Evolutionary conservation across 1,140 invertebrate genomes (phyloP), one percentile per base, ranked within the genome.

Genomic region (Anthonomus grandis): DNA sequence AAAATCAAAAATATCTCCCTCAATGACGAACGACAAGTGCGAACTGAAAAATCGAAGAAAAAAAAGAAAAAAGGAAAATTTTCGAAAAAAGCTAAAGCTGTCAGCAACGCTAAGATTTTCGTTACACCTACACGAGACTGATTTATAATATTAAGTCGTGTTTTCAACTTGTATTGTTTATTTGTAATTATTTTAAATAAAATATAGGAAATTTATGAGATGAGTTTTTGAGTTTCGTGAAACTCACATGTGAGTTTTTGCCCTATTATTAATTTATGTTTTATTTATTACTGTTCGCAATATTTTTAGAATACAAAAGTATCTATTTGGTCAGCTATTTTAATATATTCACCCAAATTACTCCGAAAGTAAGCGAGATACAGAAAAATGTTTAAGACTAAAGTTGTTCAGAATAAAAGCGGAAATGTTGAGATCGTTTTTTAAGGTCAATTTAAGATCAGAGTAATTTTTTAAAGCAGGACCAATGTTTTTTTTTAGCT

Each of bases 61-160:
- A 68, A 68, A 51, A 65, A 67, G 34, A 57, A 51, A n/a, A 64
- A 60, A 31, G 27, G 31, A 4, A 67, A 65, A 23, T 60, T 66
- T 34, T 53, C 49, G 10, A 68, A 63, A 36, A 68, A 66, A 46
- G 57, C 59, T 21, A 66, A 64, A 51, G 58, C 60, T 37, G 44
- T 68, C 13, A 62, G 48, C 15, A 64, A 68, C 44, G 63, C 59
- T 13, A 66, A 57, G 47, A 57, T 59, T 39, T 68, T 68, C 42
- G 48, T 57, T 25, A 42, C 55, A 38, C 44, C 9, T 12, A 22
- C 9, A 12, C 15, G 24, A 55, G 52, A 55, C 52, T 55, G 42
- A 55, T 41, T 12, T 41, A 34, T 1, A 2, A 34, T 13, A 12
- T 10, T 17, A 41, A 17, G 12, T 17, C 9, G 15, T n/a, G 38